A percentile compares a stretch with the other conserved stretches of the same genome.
Evolutionary conservation across 2,888 invertebrate species (phyloP).

Genomic region (Eilema depressum): DNA sequence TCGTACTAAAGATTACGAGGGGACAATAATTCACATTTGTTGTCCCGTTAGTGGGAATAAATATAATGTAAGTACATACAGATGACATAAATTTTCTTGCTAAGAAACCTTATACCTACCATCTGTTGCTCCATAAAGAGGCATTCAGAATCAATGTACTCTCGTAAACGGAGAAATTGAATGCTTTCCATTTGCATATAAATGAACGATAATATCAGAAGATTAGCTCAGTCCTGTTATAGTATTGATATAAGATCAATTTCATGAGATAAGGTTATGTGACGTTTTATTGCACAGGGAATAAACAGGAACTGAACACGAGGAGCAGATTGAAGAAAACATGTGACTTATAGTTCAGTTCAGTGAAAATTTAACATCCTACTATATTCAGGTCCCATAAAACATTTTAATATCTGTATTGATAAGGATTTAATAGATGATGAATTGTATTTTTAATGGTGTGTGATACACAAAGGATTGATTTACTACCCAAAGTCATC

Average conservation of each 20-base stretch:
- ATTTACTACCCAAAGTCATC: too few species aligned
- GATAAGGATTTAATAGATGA: neutral
- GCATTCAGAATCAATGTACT: slow-evolving; percentile 24
- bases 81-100: slow-evolving; percentile 4
- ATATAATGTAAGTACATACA: neutral
- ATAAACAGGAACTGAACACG: neutral
- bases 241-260: slow-evolving; percentile 10
- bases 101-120: slow-evolving; percentile 26
- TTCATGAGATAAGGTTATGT: neutral
- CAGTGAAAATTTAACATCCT: too few species aligned
- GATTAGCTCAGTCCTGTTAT: slow-evolving; percentile 2
- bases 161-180: slow-evolving; percentile 29
- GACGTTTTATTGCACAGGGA: neutral
- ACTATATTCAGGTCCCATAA: too few species aligned
- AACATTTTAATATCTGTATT: too few species aligned
- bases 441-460: neutral
- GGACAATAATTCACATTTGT: neutral
- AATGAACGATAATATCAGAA: slow-evolving; percentile 41
- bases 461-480: neutral
- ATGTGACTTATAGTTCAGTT: neutral
- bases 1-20: neutral
- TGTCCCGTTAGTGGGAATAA: neutral
- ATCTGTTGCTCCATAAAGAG: slow-evolving; percentile 45
- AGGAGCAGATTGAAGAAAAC: neutral
- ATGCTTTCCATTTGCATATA: slow-evolving; percentile 43